Evolutionary conservation across 2,888 invertebrate genomes (phyloP).

Genomic region (Epirrita christyi): DNA sequence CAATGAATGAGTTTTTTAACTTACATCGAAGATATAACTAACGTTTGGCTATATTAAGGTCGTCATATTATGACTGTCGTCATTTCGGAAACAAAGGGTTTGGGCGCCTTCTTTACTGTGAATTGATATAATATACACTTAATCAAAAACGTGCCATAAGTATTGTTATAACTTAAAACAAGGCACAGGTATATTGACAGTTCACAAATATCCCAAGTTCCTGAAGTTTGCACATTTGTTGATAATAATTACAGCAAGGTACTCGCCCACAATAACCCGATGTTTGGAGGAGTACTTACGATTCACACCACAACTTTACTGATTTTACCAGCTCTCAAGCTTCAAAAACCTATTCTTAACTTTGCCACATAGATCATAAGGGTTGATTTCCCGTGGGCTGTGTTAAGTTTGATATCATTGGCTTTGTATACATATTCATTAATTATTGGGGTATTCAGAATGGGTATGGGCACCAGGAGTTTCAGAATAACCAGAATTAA

Average conservation of each 20-base stretch:
- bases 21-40: too few species aligned
- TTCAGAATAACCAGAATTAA: conserved; percentile 47
- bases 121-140: too few species aligned
- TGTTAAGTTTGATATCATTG: conserved; percentile 44
- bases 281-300: conserved; percentile 57
- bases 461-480: conserved; percentile 38
- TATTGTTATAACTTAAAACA: too few species aligned
- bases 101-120: too few species aligned
- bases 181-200: background rate
- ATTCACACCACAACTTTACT: conserved; percentile 49
- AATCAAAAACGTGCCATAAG: too few species aligned
- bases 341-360: conserved; percentile 32
- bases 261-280: conserved; percentile 61
- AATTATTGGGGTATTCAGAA: conserved; percentile 55
- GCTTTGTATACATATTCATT: conserved; percentile 57
- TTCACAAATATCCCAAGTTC: conserved; percentile 53
- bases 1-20: too few species aligned
- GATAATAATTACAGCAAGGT: conserved; percentile 69
- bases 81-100: too few species aligned
- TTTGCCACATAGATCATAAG: conserved; percentile 30
- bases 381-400: conserved; percentile 30
- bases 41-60: too few species aligned
- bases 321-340: conserved; percentile 45
- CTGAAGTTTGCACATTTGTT: conserved; percentile 67
- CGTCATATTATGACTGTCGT: too few species aligned